Percentiles rank a stretch among this genome's conserved stretches.
Conservation (phyloP, 2,113 vertebrate genomes). For the Uria aalge region DNA sequence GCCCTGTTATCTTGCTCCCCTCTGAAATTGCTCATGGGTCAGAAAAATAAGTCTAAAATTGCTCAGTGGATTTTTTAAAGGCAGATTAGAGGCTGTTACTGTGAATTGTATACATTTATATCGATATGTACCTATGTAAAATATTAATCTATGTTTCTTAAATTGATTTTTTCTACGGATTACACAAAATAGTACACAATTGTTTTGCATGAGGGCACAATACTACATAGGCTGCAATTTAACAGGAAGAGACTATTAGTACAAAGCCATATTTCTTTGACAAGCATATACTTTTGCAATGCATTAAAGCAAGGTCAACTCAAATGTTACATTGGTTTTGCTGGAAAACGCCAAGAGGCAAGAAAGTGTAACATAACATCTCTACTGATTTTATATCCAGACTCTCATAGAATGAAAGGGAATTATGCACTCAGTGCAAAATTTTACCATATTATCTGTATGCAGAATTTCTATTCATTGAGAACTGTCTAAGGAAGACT, state of each 20-base stretch:
- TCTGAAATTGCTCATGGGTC: background rate
- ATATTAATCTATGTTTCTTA: background rate
- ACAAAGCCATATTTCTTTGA: background rate
- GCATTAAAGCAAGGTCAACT: background rate
- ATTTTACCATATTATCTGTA: background rate
- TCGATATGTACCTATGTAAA: background rate
- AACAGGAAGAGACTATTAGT: background rate
- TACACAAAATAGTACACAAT: background rate
- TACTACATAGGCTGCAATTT: background rate
- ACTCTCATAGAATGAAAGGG: background rate
- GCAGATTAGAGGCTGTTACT: background rate
- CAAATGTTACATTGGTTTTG: background rate
- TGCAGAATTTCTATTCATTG: background rate
- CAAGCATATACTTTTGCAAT: background rate
- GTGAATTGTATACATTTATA: background rate
- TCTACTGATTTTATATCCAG: background rate
- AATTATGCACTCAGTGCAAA: background rate
- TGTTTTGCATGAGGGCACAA: background rate
- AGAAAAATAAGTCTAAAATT: background rate
- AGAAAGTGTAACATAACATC: background rate
- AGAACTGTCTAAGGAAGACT: background rate
- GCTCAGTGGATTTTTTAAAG: background rate
- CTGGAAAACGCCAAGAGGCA: background rate
- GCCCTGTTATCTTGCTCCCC: background rate
- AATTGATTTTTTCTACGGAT: background rate